Evolutionary conservation across 1,140 invertebrate species (phyloP).

Genomic region (Procambarus virginalis): DNA sequence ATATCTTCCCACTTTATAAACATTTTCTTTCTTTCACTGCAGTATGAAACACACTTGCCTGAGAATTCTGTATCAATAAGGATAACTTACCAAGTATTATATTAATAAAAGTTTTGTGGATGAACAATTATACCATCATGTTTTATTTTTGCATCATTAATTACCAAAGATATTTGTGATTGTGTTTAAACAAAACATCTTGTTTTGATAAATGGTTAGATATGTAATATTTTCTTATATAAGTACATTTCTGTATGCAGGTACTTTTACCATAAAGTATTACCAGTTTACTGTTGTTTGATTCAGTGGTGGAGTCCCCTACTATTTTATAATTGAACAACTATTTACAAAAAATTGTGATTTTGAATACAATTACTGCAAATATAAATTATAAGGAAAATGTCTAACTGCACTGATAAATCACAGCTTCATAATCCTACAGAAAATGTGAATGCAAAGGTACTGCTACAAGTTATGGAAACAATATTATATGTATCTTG

Average conservation of each 20-base stretch:
- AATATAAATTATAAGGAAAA: no score
- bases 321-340: no score
- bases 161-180: conserved; percentile 6
- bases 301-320: neutral
- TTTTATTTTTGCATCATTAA: neutral
- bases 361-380: no score
- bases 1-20: neutral
- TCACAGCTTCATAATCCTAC: no score
- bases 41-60: neutral
- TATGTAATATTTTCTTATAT: conserved; percentile 1
- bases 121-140: neutral
- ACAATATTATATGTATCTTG: no score
- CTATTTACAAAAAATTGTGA: no score
- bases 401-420: no score
- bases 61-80: neutral
- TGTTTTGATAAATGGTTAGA: neutral
- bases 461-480: no score
- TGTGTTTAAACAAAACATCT: neutral
- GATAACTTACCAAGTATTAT: neutral
- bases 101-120: neutral
- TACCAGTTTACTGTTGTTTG: neutral
- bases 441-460: no score
- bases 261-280: neutral
- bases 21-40: neutral
- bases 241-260: no score